Evolutionary conservation across 2,797 vertebrate species (phyloP).

Genomic region (Tapera naevia): DNA sequence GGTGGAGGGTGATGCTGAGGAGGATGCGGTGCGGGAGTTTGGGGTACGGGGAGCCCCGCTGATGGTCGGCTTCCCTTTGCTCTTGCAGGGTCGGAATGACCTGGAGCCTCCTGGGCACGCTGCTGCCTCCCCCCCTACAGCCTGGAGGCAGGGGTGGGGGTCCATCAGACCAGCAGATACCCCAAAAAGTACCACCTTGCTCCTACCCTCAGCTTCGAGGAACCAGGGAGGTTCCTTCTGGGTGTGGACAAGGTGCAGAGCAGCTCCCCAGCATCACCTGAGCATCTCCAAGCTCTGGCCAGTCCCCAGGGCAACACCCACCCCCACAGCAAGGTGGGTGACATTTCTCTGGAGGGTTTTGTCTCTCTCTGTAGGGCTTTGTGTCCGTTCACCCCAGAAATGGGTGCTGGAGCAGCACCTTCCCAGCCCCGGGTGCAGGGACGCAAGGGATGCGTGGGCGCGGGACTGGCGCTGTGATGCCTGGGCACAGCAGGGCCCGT

Average conservation of each 20-base stretch:
- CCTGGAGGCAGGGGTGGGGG: not conserved
- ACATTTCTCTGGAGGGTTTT: not conserved
- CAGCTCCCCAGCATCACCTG: not conserved
- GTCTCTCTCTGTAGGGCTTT: accelerated
- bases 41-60: accelerated
- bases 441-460: accelerated
- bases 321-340: accelerated
- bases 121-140: not conserved
- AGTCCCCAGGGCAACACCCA: accelerated
- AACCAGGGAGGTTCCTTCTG: not conserved
- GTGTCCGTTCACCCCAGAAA: not conserved
- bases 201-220: accelerated
- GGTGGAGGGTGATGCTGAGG: not conserved
- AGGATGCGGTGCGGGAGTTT: not conserved
- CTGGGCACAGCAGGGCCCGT: not conserved
- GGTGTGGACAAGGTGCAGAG: accelerated
- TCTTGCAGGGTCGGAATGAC: accelerated
- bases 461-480: accelerated
- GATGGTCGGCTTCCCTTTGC: not conserved
- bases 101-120: not conserved
- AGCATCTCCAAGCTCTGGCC: not conserved
- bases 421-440: not conserved
- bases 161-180: not conserved
- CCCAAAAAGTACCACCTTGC: not conserved
- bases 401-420: not conserved